Base-by-base conservation (phyloP, 2,797 vertebrate genomes). In the Calcarius lapponicus region DNA sequence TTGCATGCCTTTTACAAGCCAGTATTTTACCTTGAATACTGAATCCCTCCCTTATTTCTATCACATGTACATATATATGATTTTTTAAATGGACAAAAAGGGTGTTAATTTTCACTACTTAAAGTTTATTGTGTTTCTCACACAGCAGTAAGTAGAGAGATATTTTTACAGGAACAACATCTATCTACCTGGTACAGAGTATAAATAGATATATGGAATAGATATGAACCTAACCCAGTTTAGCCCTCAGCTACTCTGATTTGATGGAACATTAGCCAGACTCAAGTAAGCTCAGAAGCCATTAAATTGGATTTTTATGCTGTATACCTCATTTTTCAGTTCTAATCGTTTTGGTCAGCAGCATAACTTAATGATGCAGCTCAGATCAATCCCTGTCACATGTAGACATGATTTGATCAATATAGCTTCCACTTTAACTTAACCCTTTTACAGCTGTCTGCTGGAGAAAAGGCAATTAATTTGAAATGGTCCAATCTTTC, bases 321-420 rank as follows among this genome's bases (percentile, higher is more conserved):
- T 94, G 70, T 78, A 56, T 78, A 82, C 82, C 74, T 89, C n/a
- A 90, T 84, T 95, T 96, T 97, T 92, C 86, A 92, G 75, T 93
- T 91, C 84, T 95, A 95, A 96, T 95, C 17, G 0, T 91, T 92
- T 91, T 95, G 94, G 94, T 94, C 96, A 95, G 94, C 92, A 93
- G 80, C 84, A 93, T 53, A 85, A 62, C 69, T 94, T 95, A 93
- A 71, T 79, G 88, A 86, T 86, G 84, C 81, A 92, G 79, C 76
- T 80, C 51, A 90, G 90, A 95, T 97, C 96, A 95, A 95, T 96
- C 88, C 65, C 67, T 96, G 95, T 87, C 96, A 83, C 93, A 87
- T 2, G 5, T 34, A 87, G 90, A 85, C 78, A 66, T 62, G 80
- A 93, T 94, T 87, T 89, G 88, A 96, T 96, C 96, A 96, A 95